phyloP scores from a whole-genome alignment of 2,888 invertebrate genomes.

The Malthinus flaveolus region DNA sequence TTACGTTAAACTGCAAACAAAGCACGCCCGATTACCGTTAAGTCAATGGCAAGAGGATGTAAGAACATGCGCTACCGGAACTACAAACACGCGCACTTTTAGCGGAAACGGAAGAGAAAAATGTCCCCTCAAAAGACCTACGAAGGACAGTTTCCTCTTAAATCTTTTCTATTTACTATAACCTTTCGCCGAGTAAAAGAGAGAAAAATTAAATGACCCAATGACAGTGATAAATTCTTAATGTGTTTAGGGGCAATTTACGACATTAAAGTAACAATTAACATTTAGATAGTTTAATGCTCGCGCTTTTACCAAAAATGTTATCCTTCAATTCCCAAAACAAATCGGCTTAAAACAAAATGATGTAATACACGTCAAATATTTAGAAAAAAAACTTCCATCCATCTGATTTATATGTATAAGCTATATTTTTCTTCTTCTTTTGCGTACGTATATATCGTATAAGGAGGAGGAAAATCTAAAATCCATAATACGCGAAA shows the following conservation, averaged over 20 bases:
- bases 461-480: slow-evolving; percentile 28
- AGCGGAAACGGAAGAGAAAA: slow-evolving; percentile 30
- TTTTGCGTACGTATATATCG: too few species aligned
- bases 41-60: slow-evolving; percentile 49
- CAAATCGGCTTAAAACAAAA: background rate
- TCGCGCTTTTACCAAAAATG: background rate
- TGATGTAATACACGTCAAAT: slow-evolving; percentile 23
- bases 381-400: slow-evolving; percentile 19
- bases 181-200: slow-evolving; percentile 10
- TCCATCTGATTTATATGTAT: slow-evolving; percentile 24
- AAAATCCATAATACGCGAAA: slow-evolving; percentile 27
- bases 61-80: slow-evolving; percentile 41
- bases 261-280: slow-evolving; percentile 15
- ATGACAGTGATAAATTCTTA: slow-evolving; percentile 17
- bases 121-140: slow-evolving; percentile 23
- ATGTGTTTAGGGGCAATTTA: slow-evolving; percentile 24
- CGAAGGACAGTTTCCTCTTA: slow-evolving; percentile 20
- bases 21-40: slow-evolving; percentile 44
- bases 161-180: slow-evolving; percentile 6
- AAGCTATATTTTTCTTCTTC: slow-evolving; percentile 13
- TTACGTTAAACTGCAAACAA: slow-evolving; percentile 35
- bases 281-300: slow-evolving; percentile 1
- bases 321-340: background rate
- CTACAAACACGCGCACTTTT: slow-evolving; percentile 27
- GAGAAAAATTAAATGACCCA: slow-evolving; percentile 1